Base-by-base conservation (phyloP, 2,888 invertebrate species). In the Aspidapion aeneum region DNA sequence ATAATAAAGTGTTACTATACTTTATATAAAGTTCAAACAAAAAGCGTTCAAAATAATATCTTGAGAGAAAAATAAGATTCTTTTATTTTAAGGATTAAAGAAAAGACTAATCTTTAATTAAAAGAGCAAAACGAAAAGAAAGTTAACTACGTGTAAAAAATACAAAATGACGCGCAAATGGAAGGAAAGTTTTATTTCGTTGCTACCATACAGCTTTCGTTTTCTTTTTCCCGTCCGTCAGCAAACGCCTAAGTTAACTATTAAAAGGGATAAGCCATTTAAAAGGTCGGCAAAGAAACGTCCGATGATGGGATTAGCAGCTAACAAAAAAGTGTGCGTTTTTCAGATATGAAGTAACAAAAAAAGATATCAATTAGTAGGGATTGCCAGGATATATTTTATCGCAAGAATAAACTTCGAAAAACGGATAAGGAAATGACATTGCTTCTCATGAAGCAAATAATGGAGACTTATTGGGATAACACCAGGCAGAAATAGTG, bases 231-330 rank as follows among this genome's bases (percentile, higher is more conserved):
- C 35, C 35, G 35, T 35, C 35, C 35, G 12, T 35, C 35, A 35
- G 35, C 35, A 35, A 35, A 35, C 12, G 35, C 35, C 58, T 51
- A 65, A 63, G 60, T 63, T 65, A 65, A 63, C 65, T 65, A 65
- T 65, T 65, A 61, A 63, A 63, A 63, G 65, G 65, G 65, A 65
- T 65, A 65, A 65, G 62, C 60, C 65, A 54, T 63, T 58, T 58
- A 61, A 63, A 58, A 61, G 59, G 22, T 58, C 61, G 18, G 51
- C 61, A 65, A 57, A 61, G 61, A 58, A 63, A 65, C 60, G 55
- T 35, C 35, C 35, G 35, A 35, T 35, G 35, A 35, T 35, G 35
- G 35, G 35, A 35, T 35, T 35, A 35, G 35, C 35, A 35, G 35
- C 35, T 35, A 35, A 35, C 35, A 35, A 35, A 35, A 35, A 35